Base-by-base conservation (phyloP, 2,888 invertebrate species). In the Eristalis tenax region DNA sequence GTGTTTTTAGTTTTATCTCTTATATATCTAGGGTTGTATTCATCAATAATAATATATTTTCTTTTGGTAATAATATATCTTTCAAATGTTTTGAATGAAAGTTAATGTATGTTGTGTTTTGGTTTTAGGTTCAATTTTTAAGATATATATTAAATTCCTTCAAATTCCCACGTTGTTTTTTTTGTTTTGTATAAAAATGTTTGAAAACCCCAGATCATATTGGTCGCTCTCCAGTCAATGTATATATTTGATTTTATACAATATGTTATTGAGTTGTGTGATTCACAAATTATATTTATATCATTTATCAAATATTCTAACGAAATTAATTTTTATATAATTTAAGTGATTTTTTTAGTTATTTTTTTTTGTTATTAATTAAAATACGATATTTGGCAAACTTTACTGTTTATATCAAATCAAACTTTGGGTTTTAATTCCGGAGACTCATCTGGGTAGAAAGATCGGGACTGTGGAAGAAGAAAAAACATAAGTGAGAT, bases 131-230 rank as follows among this genome's bases (percentile, higher is more conserved):
- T 65, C 70, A 56, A 65, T 64, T 64, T 68, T 63, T 75, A 83
- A 83, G 85, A 85, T 85, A 83, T 50, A 50, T 83, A 83, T 86
- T 83, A 81, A 88, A 83, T 86, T 86, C 83, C 83, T 76, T 86
- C 82, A 74, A 82, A 77, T 80, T 81, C 70, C 83, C 82, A 74
- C 79, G 79, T 88, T n/a, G n/a, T n/a, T n/a, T 78, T 69, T 75
- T 64, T 70, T 70, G 76, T 88, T 88, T 89, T 90, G 89, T 89
- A 87, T 86, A 89, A 76, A 88, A 88, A 83, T 88, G 90, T 90
- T 90, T 92, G 92, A 92, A 92, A 92, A 92, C 92, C 92, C 92
- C 92, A 92, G 92, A 92, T 92, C 91, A 91, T 91, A 91, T 92
- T 91, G 92, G 92, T 92, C 92, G 91, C 91, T 91, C 91, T 90